phyloP scores from a whole-genome alignment of 2,888 invertebrate species.

The Tyria jacobaeae region DNA sequence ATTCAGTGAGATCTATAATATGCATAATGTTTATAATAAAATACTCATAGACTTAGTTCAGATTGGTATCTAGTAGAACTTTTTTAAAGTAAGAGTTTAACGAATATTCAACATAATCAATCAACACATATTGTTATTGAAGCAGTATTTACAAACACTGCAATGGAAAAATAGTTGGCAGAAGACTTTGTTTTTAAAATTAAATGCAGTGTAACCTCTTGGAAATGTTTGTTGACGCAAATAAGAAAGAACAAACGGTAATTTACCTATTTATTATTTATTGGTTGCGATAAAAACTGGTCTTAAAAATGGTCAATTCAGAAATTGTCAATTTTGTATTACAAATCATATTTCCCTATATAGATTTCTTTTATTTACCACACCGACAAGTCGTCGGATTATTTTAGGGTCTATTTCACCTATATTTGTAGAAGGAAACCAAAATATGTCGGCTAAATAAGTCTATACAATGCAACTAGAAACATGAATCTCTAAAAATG shows the following conservation, averaged over 20 bases:
- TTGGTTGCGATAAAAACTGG: slow-evolving; percentile 25
- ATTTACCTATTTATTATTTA: slow-evolving; percentile 24
- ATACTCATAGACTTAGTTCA: slow-evolving; percentile 79
- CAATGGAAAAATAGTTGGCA: not conserved
- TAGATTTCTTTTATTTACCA: slow-evolving; percentile 48
- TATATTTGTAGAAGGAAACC: not conserved
- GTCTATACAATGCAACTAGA: not conserved
- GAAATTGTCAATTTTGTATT: slow-evolving; percentile 57
- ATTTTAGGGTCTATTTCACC: slow-evolving; percentile 38
- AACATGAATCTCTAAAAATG: not conserved
- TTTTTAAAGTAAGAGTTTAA: slow-evolving; percentile 42
- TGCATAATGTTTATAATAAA: slow-evolving; percentile 73
- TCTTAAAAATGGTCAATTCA: slow-evolving; percentile 22
- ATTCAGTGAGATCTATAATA: slow-evolving; percentile 73
- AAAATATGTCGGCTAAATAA: not conserved
- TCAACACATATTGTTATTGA: slow-evolving; percentile 1
- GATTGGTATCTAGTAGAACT: slow-evolving; percentile 56
- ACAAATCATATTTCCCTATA: slow-evolving; percentile 46
- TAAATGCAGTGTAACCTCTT: not conserved
- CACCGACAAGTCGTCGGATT: slow-evolving; percentile 61
- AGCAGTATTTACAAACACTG: slow-evolving; percentile 2
- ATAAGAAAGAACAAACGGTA: not conserved
- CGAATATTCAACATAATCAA: slow-evolving; percentile 36
- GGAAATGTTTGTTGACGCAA: not conserved
- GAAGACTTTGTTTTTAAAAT: not conserved